Evolutionary conservation across 2,797 vertebrate species (phyloP), one percentile per base, ranked within the genome.

Genomic region (Darevskia nairensis): DNA sequence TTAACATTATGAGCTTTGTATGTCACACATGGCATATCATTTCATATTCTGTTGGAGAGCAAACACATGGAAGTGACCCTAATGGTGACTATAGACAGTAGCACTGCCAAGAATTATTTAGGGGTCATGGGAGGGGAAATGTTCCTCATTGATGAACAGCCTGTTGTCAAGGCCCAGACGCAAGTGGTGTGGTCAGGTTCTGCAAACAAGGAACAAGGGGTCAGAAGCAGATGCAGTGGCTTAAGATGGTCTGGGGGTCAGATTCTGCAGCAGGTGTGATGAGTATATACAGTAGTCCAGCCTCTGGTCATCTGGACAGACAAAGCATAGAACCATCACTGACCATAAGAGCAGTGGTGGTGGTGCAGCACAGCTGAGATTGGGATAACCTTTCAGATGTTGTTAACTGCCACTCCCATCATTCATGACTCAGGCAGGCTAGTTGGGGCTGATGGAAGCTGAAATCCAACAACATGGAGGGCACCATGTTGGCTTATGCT

Each of bases 11-110:
- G 81, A 32, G 39, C 9, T 7, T 13, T 80, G 68, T 17, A 71
- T 69, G 8, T 39, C 13, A 39, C 3, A 5, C 4, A 59, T 3
- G 89, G 80, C 87, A 88, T 92, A 88, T 66, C 92, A 81, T 94
- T 93, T 92, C 89, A 92, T 80, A 85, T 91, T 32, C 1, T 29
- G 64, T 95, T 95, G 91, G 92, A 95, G 95, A 95, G 89, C 71
- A 93, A 90, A 69, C 61, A 35, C 86, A 90, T 29, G 27, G 76
- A 82, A 87, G 23, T 29, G 50, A 79, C 21, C 46, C 66, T 21
- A 55, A 76, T 66, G 71, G 17, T 19, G 29, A 8, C 27, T 61
- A 35, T 9, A 79, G 39, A n/a, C 25, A 59, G 21, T 66, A 44
- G 15, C 21, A 80, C 29, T 72, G 17, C 50, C 84, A 75, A 44